A percentile compares a stretch with the other conserved stretches of the same genome.
phyloP scores from a whole-genome alignment of 2,797 vertebrate genomes.

The Pteronotus mesoamericanus region DNA sequence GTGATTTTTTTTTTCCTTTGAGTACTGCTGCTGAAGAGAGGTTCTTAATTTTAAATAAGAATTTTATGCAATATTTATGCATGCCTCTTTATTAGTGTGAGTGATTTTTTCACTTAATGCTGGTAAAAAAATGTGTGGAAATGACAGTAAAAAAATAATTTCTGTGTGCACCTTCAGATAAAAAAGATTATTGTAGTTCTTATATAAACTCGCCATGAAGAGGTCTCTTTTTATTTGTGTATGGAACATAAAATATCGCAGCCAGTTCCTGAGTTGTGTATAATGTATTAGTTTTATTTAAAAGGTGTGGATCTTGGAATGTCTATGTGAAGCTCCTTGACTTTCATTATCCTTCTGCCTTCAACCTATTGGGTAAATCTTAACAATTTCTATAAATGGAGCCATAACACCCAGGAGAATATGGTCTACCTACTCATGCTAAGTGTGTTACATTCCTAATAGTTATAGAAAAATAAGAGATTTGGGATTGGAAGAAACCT shows the following conservation, averaged over 20 bases:
- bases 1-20: not conserved
- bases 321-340: not conserved
- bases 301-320: not conserved
- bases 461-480: not conserved
- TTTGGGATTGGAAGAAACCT: not conserved
- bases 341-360: not conserved
- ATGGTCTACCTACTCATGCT: not conserved
- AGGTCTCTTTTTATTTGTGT: not conserved
- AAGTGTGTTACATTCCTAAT: not conserved
- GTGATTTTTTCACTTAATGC: constrained; percentile 38
- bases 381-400: constrained; percentile 32
- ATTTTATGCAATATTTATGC: constrained; percentile 31
- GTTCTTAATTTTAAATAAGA: constrained; percentile 56
- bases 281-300: constrained; percentile 49
- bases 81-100: not conserved
- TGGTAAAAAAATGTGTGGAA: not conserved
- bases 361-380: not conserved
- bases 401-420: not conserved
- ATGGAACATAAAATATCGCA: constrained; percentile 5
- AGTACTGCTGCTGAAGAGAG: not conserved
- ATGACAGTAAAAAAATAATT: constrained; percentile 32
- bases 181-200: constrained; percentile 28
- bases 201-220: constrained; percentile 33
- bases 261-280: constrained; percentile 3
- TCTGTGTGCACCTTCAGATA: not conserved